Conservation (phyloP, 2,113 vertebrate genomes). For the Lichenostomus cassidix region DNA sequence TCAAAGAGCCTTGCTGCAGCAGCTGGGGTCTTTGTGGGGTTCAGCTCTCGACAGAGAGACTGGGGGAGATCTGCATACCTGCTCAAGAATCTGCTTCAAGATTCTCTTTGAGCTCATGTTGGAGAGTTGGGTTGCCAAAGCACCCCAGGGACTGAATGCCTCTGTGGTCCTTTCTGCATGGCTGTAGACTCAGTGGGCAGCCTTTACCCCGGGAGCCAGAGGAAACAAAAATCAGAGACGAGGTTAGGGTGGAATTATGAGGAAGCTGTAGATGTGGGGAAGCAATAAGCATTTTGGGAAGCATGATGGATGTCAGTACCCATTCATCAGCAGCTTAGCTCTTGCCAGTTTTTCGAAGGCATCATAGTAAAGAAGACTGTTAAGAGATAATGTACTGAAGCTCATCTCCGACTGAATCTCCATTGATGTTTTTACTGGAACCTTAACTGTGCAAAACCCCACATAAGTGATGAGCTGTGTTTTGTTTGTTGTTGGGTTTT, state of each 20-base stretch:
- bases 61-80: background rate
- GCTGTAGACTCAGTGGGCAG: background rate
- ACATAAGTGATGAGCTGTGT: background rate
- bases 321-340: background rate
- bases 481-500: background rate
- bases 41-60: background rate
- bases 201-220: background rate
- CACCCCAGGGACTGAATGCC: background rate
- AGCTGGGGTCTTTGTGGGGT: background rate
- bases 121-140: background rate
- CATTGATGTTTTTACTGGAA: background rate
- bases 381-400: background rate
- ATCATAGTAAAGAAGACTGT: background rate
- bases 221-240: background rate
- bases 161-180: background rate
- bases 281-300: background rate
- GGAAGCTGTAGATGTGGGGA: background rate
- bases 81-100: accelerated
- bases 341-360: background rate
- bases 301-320: background rate
- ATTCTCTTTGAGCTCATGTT: background rate
- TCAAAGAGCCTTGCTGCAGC: accelerated
- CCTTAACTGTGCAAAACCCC: background rate
- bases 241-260: background rate
- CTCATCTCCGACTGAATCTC: background rate